These are phyloP conservation scores for Perodicticus potto DNA, from an alignment of 2,797 vertebrate species.

Conservation along the genomic window DNA sequence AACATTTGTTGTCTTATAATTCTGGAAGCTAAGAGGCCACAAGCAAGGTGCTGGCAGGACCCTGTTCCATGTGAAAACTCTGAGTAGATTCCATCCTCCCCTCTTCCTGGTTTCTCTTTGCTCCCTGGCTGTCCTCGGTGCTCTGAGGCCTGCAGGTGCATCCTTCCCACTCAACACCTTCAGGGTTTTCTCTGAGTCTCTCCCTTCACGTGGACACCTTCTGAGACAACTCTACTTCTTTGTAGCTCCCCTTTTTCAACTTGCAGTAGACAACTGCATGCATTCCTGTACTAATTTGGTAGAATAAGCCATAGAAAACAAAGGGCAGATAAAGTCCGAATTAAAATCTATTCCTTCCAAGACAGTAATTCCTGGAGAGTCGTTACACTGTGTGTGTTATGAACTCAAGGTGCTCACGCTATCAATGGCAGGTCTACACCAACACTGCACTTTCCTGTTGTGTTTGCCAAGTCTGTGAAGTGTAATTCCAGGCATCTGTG, in stretches of 20 bases:
- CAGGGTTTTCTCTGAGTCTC: not conserved
- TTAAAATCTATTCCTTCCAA: not conserved
- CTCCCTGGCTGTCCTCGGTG: not conserved
- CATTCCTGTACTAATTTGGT: not conserved
- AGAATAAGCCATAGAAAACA: not conserved
- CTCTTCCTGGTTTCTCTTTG: not conserved
- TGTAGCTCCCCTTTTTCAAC: not conserved
- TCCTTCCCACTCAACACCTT: not conserved
- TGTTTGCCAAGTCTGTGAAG: not conserved
- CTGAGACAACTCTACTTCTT: not conserved
- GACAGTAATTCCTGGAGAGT: not conserved
- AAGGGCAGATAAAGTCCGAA: not conserved
- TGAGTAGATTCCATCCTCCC: too few relatives aligned
- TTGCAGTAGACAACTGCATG: not conserved
- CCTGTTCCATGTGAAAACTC: not conserved
- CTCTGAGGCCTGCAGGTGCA: not conserved
- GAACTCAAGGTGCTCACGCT: fast-evolving
- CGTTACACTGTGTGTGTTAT: not conserved
- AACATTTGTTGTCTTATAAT: not conserved
- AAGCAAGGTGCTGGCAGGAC: not conserved
- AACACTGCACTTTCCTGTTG: not conserved
- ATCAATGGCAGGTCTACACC: not conserved
- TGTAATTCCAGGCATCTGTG: not conserved
- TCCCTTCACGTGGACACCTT: not conserved
- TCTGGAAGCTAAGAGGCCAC: not conserved